These are phyloP conservation scores for Gryon sp. DNA, from an alignment of 1,140 invertebrate species.

Conservation along the genomic window DNA sequence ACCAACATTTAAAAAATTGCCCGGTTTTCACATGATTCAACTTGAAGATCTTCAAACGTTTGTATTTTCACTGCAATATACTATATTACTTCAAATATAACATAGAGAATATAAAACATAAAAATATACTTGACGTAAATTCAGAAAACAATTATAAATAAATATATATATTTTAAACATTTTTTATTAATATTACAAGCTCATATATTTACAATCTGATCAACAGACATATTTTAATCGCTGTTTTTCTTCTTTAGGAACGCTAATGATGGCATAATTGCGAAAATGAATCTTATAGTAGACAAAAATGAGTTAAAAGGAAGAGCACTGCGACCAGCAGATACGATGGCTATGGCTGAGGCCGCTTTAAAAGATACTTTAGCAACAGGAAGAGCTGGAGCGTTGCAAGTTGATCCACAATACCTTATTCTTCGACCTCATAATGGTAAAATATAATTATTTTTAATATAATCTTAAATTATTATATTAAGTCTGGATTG, in stretches of 20 bases:
- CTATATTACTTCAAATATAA: too few species aligned
- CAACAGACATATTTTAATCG: too few species aligned
- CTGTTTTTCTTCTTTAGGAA: constrained; percentile 67
- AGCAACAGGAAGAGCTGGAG: constrained; percentile 85
- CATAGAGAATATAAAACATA: too few species aligned
- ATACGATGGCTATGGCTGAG: constrained; percentile 78
- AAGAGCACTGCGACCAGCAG: constrained; percentile 76
- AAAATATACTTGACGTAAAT: too few species aligned
- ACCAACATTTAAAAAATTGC: constrained; percentile 82
- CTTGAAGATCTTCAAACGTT: constrained; percentile 87
- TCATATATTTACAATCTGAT: too few species aligned
- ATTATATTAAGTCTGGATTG: too few species aligned
- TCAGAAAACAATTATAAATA: too few species aligned
- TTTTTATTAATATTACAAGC: too few species aligned
- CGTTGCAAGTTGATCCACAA: constrained; percentile 87
- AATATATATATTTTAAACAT: too few species aligned
- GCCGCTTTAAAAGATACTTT: constrained; percentile 85
- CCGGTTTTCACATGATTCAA: constrained; percentile 86
- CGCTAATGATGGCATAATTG: constrained; percentile 82
- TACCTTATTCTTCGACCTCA: constrained; percentile 85
- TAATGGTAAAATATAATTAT: constrained; percentile 68
- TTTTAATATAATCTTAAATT: neutral
- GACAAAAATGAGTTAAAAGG: constrained; percentile 84
- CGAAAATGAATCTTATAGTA: constrained; percentile 84
- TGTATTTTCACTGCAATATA: too few species aligned